Conservation (phyloP, 2,797 vertebrate genomes). For the Alcedo quadribrachys region DNA sequence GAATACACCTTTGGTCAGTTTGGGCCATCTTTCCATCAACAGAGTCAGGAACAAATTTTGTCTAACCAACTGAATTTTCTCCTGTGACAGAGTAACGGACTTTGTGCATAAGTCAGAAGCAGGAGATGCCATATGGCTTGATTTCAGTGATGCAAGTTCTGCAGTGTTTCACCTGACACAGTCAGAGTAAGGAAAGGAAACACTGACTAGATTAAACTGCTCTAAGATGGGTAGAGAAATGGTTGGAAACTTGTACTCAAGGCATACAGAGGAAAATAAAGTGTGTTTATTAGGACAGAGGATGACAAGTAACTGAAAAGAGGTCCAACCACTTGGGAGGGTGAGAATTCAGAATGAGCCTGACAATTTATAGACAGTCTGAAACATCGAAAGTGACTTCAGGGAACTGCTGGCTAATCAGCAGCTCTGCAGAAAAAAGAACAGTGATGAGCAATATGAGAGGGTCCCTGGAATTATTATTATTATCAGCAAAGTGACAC, state of each 20-base stretch:
- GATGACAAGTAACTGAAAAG: neutral
- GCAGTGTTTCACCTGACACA: neutral
- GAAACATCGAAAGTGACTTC: neutral
- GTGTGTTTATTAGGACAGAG: neutral
- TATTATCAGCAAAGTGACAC: constrained; percentile 4
- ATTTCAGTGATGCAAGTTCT: neutral
- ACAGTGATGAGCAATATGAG: neutral
- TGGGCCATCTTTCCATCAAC: neutral
- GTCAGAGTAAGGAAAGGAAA: neutral
- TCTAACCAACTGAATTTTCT: neutral
- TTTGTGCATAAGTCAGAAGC: neutral
- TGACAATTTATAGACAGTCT: neutral
- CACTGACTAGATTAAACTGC: neutral
- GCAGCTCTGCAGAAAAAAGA: neutral
- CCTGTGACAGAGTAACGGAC: neutral
- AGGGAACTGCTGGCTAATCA: constrained; percentile 1
- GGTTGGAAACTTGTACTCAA: neutral
- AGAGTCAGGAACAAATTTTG: neutral
- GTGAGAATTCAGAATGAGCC: neutral
- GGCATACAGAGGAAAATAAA: neutral
- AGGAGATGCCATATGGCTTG: neutral
- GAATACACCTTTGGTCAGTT: neutral
- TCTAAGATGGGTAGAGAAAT: neutral
- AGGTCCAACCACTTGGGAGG: neutral
- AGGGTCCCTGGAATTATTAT: constrained; percentile 15